These are phyloP conservation scores for Azemiops feae DNA, from an alignment of 2,113 vertebrate species.

Conservation along the genomic window DNA sequence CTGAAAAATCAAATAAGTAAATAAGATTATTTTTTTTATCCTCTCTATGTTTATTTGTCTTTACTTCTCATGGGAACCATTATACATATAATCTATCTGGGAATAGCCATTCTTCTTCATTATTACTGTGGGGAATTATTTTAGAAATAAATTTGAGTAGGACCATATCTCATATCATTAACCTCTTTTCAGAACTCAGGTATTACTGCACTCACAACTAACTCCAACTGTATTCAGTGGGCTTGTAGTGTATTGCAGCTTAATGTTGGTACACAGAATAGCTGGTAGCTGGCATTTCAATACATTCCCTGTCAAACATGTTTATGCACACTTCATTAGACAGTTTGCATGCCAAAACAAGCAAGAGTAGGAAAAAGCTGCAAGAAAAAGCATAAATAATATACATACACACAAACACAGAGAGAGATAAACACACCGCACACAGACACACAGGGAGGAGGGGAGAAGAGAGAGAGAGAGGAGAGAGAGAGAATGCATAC, in stretches of 20 bases:
- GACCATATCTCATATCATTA: background rate
- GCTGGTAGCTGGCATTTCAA: background rate
- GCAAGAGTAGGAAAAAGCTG: background rate
- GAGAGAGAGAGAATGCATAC: too few species aligned
- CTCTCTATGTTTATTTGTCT: background rate
- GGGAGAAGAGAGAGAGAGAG: too few species aligned
- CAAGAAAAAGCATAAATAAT: background rate
- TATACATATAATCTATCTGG: background rate
- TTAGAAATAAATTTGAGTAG: background rate
- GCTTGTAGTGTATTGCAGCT: background rate
- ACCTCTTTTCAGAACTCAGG: background rate
- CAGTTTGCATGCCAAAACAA: background rate
- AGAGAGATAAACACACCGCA: too few species aligned
- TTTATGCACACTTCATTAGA: background rate
- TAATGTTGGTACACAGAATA: background rate
- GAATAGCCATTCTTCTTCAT: background rate
- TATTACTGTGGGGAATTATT: background rate
- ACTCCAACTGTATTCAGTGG: background rate
- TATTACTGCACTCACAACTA: background rate
- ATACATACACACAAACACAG: background rate
- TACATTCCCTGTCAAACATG: background rate
- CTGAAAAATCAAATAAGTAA: background rate
- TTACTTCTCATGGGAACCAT: background rate
- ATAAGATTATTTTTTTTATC: conserved; percentile 18
- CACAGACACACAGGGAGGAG: background rate